A percentile compares a stretch with the other conserved stretches of the same genome.
Conservation (phyloP, 1,140 invertebrate genomes). For the Cyclargus thomasi region DNA sequence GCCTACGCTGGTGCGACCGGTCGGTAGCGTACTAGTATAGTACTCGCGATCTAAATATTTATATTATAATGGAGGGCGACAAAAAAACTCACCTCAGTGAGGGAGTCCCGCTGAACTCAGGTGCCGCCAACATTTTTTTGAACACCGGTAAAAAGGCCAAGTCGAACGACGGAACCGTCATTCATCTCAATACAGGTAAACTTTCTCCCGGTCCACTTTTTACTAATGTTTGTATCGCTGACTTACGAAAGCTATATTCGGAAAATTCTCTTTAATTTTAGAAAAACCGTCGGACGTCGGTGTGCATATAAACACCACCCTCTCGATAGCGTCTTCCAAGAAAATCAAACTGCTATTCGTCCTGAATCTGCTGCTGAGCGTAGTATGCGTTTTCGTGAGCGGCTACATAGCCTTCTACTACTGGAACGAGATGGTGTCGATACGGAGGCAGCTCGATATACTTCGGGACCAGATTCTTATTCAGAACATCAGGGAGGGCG, state of each 20-base stretch:
- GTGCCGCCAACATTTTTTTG: constrained; percentile 65
- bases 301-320: constrained; percentile 65
- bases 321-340: constrained; percentile 69
- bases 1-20: constrained; percentile 51
- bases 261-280: constrained; percentile 38
- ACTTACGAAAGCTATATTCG: neutral
- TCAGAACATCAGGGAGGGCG: constrained; percentile 45
- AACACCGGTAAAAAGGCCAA: constrained; percentile 62
- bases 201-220: neutral
- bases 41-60: constrained; percentile 41
- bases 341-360: constrained; percentile 66
- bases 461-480: constrained; percentile 54
- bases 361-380: constrained; percentile 61
- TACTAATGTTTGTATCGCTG: neutral
- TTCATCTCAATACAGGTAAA: constrained; percentile 65
- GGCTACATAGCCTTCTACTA: constrained; percentile 62
- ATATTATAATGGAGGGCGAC: constrained; percentile 53
- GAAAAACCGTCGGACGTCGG: constrained; percentile 63
- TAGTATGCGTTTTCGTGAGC: constrained; percentile 57
- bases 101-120: constrained; percentile 61
- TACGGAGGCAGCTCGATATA: constrained; percentile 52
- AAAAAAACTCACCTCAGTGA: constrained; percentile 54
- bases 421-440: constrained; percentile 61
- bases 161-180: constrained; percentile 59
- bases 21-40: constrained; percentile 44